Evolutionary conservation across 2,797 vertebrate species (phyloP).

Genomic region (Poeciliopsis infans): DNA sequence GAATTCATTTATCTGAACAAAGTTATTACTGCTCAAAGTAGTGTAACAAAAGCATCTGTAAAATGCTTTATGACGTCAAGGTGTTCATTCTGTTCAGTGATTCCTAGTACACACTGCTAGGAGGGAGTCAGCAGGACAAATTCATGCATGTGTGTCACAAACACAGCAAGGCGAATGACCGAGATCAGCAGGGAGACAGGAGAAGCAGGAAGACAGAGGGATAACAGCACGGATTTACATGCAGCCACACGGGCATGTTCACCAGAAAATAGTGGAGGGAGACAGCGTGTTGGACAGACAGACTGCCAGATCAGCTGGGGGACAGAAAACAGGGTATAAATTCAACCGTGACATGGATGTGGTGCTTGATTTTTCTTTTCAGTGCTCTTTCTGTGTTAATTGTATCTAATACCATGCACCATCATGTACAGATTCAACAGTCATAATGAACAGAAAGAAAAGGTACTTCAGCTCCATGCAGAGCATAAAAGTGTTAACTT

Average conservation of each 20-base stretch:
- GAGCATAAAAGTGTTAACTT: neutral
- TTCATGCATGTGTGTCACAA: constrained; percentile 34
- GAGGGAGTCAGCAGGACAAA: constrained; percentile 27
- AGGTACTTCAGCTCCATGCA: constrained; percentile 4
- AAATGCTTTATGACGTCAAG: neutral
- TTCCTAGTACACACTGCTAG: constrained; percentile 6
- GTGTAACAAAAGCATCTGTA: neutral
- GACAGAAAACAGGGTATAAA: neutral
- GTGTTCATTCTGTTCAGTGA: neutral
- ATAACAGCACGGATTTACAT: neutral
- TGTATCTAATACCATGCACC: neutral
- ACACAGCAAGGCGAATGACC: constrained; percentile 23
- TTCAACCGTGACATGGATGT: neutral
- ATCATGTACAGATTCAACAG: neutral
- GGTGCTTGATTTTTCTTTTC: neutral
- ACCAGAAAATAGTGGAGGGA: neutral
- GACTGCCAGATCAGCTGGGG: neutral
- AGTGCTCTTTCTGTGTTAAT: neutral
- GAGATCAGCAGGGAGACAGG: constrained; percentile 29
- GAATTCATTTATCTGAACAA: neutral
- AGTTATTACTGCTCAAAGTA: neutral
- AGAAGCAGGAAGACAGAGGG: constrained; percentile 6
- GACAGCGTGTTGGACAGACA: neutral
- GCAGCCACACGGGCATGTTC: constrained; percentile 8
- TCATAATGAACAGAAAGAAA: neutral